A percentile compares a stretch with the other conserved stretches of the same genome.
These are phyloP conservation scores for Apantesis nais DNA, from an alignment of 2,888 invertebrate genomes.

Conservation along the genomic window DNA sequence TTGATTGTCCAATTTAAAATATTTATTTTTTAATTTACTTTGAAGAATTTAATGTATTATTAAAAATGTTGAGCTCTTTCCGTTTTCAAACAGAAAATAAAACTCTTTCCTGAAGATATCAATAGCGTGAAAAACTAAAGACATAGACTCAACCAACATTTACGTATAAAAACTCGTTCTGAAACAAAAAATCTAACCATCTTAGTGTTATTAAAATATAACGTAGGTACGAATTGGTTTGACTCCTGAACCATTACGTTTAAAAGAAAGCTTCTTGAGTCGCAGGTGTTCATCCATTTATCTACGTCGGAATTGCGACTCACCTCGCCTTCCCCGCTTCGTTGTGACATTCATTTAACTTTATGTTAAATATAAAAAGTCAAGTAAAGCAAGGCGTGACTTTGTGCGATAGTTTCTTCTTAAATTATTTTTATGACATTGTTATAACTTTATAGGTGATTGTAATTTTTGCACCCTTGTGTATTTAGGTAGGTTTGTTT, in stretches of 20 bases:
- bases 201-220: background rate
- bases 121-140: no score
- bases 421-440: slow-evolving; percentile 12
- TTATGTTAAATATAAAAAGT: slow-evolving; percentile 17
- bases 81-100: no score
- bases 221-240: background rate
- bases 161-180: background rate
- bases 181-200: background rate
- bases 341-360: slow-evolving; percentile 13
- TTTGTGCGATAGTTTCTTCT: background rate
- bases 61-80: no score
- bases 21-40: no score
- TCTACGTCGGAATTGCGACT: slow-evolving; percentile 13
- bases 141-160: background rate
- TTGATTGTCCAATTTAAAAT: no score
- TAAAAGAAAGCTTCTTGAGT: slow-evolving; percentile 5
- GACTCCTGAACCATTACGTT: background rate
- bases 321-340: background rate
- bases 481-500: slow-evolving; percentile 1
- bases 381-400: background rate
- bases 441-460: slow-evolving; percentile 12
- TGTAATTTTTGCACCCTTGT: background rate
- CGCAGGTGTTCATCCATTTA: slow-evolving; percentile 13
- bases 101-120: no score
- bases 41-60: no score